Evolutionary conservation across 2,113 vertebrate species (phyloP), one percentile per base, ranked within the genome.

Genomic region (Odocoileus hemionus): DNA sequence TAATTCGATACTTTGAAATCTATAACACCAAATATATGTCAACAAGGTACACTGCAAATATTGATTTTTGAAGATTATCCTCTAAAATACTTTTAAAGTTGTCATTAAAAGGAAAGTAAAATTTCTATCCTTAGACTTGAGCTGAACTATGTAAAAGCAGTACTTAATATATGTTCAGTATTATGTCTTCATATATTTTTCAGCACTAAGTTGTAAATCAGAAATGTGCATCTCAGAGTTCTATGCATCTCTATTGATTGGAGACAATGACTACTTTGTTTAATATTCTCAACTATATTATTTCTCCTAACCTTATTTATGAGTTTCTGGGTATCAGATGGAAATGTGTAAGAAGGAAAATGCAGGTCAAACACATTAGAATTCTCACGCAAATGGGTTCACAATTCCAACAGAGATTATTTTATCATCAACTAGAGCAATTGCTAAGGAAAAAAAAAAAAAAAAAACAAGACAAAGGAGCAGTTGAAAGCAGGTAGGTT

Each of bases 401-500:
- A 39, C 3, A 70, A 11, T 83, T 95, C 52, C 43, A 82, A 43
- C 33, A 6, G 17, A 54, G 39, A 79, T 57, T 23, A 70, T 82
- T 91, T 84, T 86, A 36, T 74, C 82, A 86, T 28, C 43, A 96
- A 60, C 58, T 88, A 64, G 4, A 94, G 17, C 43, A 61, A 93
- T 12, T 96, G 61, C 14, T 89, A 58, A 67, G n/a, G 2, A 16
- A 17, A 36, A 7, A 30, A 33, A 61, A 61, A n/a, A n/a, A 54
- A 55, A n/a, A 50, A 70, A 45, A 33, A 45, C 19, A 57, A 85
- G n/a, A 70, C 30, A 93, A 97, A 96, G 33, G 50, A 96, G 7
- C 54, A 78, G 19, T 36, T 96, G 91, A 93, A 93, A 96, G 33
- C 89, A 95, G 36, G 61, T 94, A 85, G n/a, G n/a, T 85, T 93